Percentiles rank a stretch among this genome's conserved stretches.
These are phyloP conservation scores for Nicator chloris DNA, from an alignment of 2,113 vertebrate genomes.

Conservation along the genomic window DNA sequence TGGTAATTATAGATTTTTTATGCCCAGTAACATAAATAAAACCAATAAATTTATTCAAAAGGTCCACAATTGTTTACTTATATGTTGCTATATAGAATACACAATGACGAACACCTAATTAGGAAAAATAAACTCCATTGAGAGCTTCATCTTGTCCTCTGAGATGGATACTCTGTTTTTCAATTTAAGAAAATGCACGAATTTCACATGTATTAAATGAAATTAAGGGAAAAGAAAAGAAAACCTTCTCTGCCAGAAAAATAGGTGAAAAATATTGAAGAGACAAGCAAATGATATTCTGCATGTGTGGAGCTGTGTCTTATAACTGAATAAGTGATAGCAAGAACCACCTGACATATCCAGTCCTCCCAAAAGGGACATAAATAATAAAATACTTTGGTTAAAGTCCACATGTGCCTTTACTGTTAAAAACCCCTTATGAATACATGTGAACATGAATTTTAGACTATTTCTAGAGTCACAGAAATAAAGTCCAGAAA, in stretches of 20 bases:
- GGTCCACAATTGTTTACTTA: slow-evolving; percentile 75
- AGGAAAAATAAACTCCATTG: slow-evolving; percentile 70
- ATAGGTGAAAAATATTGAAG: neutral
- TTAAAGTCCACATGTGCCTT: neutral
- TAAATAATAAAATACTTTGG: neutral
- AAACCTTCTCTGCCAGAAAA: neutral
- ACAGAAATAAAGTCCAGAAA: neutral
- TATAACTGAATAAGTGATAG: neutral
- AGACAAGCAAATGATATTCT: neutral
- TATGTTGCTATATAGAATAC: slow-evolving; percentile 48
- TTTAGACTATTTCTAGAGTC: neutral
- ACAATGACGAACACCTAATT: slow-evolving; percentile 74
- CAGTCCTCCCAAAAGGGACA: neutral
- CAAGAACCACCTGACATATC: neutral
- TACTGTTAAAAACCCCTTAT: neutral
- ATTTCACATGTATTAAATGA: neutral
- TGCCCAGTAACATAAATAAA: slow-evolving; percentile 81
- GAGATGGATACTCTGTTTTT: slow-evolving; percentile 31
- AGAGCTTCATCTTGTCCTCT: slow-evolving; percentile 58
- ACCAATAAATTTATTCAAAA: slow-evolving; percentile 78
- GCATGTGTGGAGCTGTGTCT: neutral
- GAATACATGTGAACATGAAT: neutral
- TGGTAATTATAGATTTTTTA: slow-evolving; percentile 83
- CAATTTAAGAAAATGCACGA: neutral
- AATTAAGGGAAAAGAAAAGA: neutral